phyloP scores from a whole-genome alignment of 2,888 invertebrate species.

The Blomia tropicalis region DNA sequence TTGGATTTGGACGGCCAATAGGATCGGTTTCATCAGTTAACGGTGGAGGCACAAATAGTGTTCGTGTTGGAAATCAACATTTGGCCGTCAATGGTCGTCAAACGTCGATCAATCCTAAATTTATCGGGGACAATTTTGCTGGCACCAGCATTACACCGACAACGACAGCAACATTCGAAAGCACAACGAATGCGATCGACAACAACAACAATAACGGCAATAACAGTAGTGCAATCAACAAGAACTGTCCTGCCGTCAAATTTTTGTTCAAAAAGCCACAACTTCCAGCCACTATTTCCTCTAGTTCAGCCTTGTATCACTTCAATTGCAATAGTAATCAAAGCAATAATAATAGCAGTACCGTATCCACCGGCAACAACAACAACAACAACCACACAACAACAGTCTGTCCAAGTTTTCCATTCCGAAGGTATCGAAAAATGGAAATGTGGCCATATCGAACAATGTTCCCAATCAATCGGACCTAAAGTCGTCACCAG shows the following conservation, averaged over 20 bases:
- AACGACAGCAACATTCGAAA: too few species aligned
- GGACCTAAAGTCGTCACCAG: too few species aligned
- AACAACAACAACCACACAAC: background rate
- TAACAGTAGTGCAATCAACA: background rate
- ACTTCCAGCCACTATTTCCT: conserved; percentile 10
- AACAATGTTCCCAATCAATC: too few species aligned
- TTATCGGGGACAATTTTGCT: background rate
- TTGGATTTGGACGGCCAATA: background rate
- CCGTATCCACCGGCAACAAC: background rate
- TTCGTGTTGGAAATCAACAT: background rate
- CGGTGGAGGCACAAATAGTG: background rate
- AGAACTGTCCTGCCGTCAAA: background rate
- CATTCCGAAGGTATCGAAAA: background rate
- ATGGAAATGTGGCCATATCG: too few species aligned
- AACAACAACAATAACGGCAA: background rate
- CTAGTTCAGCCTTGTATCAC: conserved; percentile 12
- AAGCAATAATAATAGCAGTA: background rate
- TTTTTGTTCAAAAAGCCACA: conserved; percentile 9
- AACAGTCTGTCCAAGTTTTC: conserved; percentile 14
- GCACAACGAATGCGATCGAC: background rate
- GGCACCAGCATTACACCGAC: background rate
- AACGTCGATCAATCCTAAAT: background rate
- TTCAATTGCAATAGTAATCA: background rate
- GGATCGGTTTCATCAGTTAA: background rate
- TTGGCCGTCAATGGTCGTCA: background rate